phyloP scores from a whole-genome alignment of 2,797 vertebrate species.

The Ctenochaetus hawaiiensis region DNA sequence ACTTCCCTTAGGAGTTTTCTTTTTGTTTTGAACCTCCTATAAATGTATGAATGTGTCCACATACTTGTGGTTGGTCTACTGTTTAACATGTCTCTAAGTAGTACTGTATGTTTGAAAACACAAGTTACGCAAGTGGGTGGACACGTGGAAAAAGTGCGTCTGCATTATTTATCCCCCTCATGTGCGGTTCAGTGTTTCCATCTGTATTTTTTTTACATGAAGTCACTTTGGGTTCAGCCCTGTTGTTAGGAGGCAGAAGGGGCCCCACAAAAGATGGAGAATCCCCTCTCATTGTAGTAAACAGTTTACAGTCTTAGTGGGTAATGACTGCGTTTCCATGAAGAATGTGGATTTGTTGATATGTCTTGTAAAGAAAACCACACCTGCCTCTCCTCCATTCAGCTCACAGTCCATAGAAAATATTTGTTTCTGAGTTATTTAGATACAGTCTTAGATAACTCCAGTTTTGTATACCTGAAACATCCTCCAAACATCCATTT shows the following conservation, averaged over 20 bases:
- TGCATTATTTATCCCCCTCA: background rate
- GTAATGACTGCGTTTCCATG: background rate
- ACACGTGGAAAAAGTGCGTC: constrained; percentile 32
- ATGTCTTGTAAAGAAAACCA: background rate
- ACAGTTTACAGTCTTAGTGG: background rate
- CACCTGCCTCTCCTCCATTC: background rate
- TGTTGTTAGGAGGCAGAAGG: constrained; percentile 14
- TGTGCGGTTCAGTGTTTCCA: constrained; percentile 34
- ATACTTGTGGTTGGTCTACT: background rate
- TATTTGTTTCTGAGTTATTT: constrained; percentile 2
- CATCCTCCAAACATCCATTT: background rate
- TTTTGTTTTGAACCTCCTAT: constrained; percentile 1
- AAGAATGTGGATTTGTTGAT: background rate
- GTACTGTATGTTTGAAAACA: background rate
- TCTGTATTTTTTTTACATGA: background rate
- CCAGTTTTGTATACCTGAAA: constrained; percentile 2
- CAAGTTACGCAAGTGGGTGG: constrained; percentile 35
- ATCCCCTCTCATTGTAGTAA: background rate
- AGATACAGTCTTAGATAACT: background rate
- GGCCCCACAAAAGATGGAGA: background rate
- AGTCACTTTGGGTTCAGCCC: constrained; percentile 10
- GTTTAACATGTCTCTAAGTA: background rate
- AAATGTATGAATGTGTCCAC: background rate
- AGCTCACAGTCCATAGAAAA: background rate
- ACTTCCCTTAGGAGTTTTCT: constrained; percentile 17